phyloP scores from a whole-genome alignment of 2,113 vertebrate genomes.

The Ciconia stormi region DNA sequence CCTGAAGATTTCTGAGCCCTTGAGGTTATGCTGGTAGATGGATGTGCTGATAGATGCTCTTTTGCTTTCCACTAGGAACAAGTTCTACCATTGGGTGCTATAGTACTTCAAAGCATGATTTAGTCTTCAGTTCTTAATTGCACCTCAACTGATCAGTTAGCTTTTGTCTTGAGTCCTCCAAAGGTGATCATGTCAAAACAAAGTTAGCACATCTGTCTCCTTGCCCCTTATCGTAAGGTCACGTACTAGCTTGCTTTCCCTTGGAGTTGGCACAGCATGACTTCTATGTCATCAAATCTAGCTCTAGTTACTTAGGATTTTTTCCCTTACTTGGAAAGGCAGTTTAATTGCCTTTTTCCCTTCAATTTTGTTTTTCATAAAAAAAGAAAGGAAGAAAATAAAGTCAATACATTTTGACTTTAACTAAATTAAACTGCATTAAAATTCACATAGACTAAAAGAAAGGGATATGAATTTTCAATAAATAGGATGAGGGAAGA shows the following conservation, averaged over 20 bases:
- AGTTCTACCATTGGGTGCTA: not conserved
- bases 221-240: not conserved
- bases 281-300: not conserved
- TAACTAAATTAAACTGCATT: not conserved
- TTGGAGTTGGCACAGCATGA: not conserved
- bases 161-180: not conserved
- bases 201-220: not conserved
- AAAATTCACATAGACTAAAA: not conserved
- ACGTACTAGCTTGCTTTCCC: not conserved
- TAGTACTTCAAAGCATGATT: not conserved
- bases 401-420: not conserved
- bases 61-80: not conserved
- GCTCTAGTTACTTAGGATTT: not conserved
- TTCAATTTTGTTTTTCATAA: not conserved
- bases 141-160: not conserved
- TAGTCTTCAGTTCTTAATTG: not conserved
- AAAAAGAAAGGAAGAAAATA: not conserved
- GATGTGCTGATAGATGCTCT: not conserved
- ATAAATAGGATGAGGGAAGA: not conserved
- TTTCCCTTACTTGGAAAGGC: not conserved
- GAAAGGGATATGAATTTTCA: not conserved
- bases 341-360: not conserved
- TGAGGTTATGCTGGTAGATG: not conserved
- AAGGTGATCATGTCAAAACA: not conserved
- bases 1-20: not conserved